Evolutionary conservation across 2,888 invertebrate genomes (phyloP).

Genomic region (Caenorhabditis sp.): DNA sequence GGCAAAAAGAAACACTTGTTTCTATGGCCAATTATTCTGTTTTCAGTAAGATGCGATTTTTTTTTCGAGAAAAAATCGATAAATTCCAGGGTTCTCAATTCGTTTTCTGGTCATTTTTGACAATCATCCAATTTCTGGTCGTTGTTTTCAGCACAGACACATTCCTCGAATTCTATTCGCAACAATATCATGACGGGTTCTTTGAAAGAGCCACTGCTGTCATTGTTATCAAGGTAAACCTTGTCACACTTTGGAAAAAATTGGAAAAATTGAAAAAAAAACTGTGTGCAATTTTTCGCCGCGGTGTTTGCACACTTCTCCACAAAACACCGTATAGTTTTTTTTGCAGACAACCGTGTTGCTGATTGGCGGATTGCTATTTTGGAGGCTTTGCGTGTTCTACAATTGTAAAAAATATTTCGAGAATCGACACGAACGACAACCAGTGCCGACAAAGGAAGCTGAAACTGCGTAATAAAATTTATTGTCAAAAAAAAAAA

Average conservation of each 20-base stretch:
- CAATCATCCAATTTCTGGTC: slow-evolving; percentile 39
- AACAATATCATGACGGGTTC: slow-evolving; percentile 50
- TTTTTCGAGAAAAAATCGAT: background rate
- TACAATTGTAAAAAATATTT: background rate
- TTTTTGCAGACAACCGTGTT: background rate
- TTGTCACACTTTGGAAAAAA: too few relatives aligned
- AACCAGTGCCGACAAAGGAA: background rate
- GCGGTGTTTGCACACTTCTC: too few relatives aligned
- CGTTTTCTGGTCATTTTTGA: slow-evolving; percentile 39
- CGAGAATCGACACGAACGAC: background rate
- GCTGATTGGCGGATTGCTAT: background rate
- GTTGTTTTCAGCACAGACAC: slow-evolving; percentile 46
- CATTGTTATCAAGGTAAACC: slow-evolving; percentile 26
- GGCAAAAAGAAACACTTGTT: slow-evolving; percentile 50
- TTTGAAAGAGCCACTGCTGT: slow-evolving; percentile 32
- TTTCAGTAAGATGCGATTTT: slow-evolving; percentile 33
- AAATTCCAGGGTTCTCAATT: slow-evolving; percentile 36
- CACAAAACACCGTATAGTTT: background rate
- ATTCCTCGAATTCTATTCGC: slow-evolving; percentile 49
- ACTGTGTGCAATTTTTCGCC: too few relatives aligned
- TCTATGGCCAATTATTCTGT: slow-evolving; percentile 51
- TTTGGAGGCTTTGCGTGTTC: background rate
- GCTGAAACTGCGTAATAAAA: background rate
- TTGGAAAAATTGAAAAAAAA: too few relatives aligned
- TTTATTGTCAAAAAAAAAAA: background rate